Conservation (phyloP, 2,797 vertebrate species). For the Diplodus sargus region DNA sequence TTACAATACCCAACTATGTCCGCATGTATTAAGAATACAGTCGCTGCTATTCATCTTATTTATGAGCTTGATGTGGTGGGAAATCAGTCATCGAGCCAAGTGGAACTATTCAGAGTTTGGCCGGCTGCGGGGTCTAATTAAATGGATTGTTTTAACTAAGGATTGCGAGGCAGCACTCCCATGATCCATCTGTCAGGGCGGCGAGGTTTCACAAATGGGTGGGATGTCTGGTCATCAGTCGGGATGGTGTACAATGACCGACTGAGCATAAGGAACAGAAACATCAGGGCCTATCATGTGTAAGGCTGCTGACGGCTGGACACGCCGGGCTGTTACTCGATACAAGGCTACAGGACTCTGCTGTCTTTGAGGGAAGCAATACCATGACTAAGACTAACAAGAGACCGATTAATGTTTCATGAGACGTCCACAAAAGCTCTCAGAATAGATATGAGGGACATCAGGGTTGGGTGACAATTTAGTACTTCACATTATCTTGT, state of each 20-base stretch:
- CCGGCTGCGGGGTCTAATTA: constrained; percentile 63
- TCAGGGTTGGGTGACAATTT: not conserved
- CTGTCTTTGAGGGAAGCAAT: constrained; percentile 42
- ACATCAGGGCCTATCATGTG: constrained; percentile 60
- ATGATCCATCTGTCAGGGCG: constrained; percentile 70
- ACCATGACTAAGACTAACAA: constrained; percentile 21
- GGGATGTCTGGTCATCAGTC: constrained; percentile 45
- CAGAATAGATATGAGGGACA: not conserved
- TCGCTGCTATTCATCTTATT: constrained; percentile 41
- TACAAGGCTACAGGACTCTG: constrained; percentile 42
- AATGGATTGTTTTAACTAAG: constrained; percentile 69
- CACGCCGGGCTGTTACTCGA: constrained; percentile 53
- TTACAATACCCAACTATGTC: constrained; percentile 46
- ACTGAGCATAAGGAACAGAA: constrained; percentile 49
- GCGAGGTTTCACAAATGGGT: constrained; percentile 43
- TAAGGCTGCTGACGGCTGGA: constrained; percentile 39
- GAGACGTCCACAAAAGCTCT: constrained; percentile 6
- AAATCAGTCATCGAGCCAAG: constrained; percentile 50
- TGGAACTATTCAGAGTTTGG: constrained; percentile 46
- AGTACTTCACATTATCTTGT: not conserved
- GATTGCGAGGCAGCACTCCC: constrained; percentile 38
- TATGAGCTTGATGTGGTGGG: constrained; percentile 22
- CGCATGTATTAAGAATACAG: constrained; percentile 43
- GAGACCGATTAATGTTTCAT: constrained; percentile 31
- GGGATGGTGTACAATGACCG: constrained; percentile 66